These are phyloP conservation scores for Pyrochroa serraticornis DNA, from an alignment of 2,888 invertebrate species.

Conservation along the genomic window DNA sequence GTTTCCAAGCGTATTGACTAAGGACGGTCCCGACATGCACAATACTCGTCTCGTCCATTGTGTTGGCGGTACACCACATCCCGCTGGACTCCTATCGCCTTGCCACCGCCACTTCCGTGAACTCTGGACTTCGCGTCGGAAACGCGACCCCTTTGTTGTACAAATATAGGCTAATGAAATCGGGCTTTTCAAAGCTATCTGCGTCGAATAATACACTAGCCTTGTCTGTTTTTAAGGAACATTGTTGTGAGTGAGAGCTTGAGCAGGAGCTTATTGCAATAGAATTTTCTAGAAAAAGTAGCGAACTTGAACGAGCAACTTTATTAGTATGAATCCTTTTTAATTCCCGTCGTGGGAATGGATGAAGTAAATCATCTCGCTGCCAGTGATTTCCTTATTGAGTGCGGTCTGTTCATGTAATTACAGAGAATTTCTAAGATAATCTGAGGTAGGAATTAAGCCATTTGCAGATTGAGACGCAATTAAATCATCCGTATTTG, in stretches of 20 bases:
- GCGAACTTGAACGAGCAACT: no score
- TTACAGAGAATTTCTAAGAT: constrained; percentile 17
- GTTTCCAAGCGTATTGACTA: constrained; percentile 33
- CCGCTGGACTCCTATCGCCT: constrained; percentile 34
- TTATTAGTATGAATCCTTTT: no score
- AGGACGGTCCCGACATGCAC: constrained; percentile 28
- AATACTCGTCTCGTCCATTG: constrained; percentile 41
- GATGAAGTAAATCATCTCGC: neutral
- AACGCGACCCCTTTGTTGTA: constrained; percentile 40
- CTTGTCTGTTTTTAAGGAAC: no score
- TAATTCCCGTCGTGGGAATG: no score
- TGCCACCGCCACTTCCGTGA: constrained; percentile 36
- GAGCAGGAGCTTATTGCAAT: no score
- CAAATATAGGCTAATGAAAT: constrained; percentile 43
- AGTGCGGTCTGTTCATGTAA: constrained; percentile 37
- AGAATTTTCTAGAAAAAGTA: no score
- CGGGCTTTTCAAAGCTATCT: constrained; percentile 17
- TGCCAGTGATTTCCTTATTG: constrained; percentile 34
- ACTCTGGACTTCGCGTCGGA: constrained; percentile 39
- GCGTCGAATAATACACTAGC: no score
- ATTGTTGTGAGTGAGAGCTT: no score
- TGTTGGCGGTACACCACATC: constrained; percentile 25
- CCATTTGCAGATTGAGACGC: constrained; percentile 46
- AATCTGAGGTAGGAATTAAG: constrained; percentile 37
- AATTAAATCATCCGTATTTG: constrained; percentile 53